A percentile compares a stretch with the other conserved stretches of the same genome.
These are phyloP conservation scores for Zophobas atratus DNA, from an alignment of 1,140 invertebrate genomes.

Conservation along the genomic window DNA sequence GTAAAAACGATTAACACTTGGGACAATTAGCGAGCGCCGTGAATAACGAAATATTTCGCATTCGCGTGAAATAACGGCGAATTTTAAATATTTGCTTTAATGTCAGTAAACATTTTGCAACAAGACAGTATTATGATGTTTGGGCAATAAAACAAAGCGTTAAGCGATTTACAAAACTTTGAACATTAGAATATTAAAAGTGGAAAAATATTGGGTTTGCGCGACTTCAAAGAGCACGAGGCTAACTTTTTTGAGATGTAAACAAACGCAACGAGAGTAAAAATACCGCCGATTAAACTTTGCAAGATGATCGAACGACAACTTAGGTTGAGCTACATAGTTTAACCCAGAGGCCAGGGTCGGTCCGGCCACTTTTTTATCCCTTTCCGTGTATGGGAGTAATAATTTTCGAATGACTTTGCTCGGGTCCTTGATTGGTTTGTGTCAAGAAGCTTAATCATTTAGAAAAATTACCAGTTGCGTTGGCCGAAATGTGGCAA, in stretches of 20 bases:
- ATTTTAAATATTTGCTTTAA: conserved; percentile 41
- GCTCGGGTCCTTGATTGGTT: not conserved
- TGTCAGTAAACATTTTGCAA: conserved; percentile 31
- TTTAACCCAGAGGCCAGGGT: no score
- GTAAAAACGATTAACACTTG: conserved; percentile 43
- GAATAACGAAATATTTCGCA: conserved; percentile 42
- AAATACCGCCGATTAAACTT: conserved; percentile 6
- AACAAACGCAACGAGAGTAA: conserved; percentile 21
- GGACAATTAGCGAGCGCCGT: conserved; percentile 26
- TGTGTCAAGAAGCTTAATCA: conserved; percentile 19
- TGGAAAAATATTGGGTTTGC: not conserved
- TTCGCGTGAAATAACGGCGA: conserved; percentile 30
- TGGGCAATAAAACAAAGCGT: conserved; percentile 6
- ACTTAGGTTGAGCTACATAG: not conserved
- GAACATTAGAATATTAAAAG: not conserved
- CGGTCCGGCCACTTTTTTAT: not conserved
- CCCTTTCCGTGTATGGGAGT: not conserved
- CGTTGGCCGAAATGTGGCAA: conserved; percentile 20
- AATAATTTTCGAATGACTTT: conserved; percentile 1
- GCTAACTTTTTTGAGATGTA: conserved; percentile 1
- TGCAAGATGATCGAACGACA: not conserved
- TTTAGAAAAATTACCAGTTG: conserved; percentile 22
- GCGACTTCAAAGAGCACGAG: conserved; percentile 2
- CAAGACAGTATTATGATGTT: conserved; percentile 38
- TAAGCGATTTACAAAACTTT: conserved; percentile 8